Evolutionary conservation across 2,113 vertebrate genomes (phyloP).

Genomic region (Sardina pilchardus): DNA sequence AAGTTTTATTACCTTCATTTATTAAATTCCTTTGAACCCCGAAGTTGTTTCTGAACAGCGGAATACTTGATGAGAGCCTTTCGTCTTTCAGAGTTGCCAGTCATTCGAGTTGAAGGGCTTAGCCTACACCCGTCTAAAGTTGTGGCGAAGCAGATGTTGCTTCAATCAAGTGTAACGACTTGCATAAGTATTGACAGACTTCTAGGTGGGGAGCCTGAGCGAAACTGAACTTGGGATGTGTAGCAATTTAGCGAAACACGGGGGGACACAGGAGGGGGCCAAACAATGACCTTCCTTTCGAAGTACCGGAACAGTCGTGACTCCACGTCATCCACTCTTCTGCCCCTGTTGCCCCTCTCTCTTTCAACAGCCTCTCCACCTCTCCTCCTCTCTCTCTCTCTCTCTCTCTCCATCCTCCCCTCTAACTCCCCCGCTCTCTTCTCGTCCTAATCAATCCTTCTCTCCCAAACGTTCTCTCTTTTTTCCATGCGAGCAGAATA

Average conservation of each 20-base stretch:
- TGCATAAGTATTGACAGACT: not conserved
- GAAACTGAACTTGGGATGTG: not conserved
- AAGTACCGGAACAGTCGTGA: not conserved
- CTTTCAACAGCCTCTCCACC: not conserved
- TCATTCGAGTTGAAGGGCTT: not conserved
- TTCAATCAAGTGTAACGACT: not conserved
- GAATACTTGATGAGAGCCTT: not conserved
- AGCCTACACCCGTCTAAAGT: not conserved
- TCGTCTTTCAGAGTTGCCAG: not conserved
- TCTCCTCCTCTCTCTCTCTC: slow-evolving; percentile 32
- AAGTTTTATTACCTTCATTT: not conserved
- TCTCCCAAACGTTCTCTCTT: not conserved
- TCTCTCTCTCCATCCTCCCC: slow-evolving; percentile 14
- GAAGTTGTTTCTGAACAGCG: not conserved
- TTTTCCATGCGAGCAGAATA: not conserved
- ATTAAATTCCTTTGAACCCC: not conserved
- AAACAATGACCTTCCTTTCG: not conserved
- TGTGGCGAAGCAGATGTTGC: not conserved
- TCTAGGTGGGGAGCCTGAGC: not conserved
- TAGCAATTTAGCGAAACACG: slow-evolving; percentile 2
- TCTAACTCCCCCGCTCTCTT: not conserved
- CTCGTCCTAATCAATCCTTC: not conserved
- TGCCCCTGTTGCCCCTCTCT: not conserved
- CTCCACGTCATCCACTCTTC: not conserved
- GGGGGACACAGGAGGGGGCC: not conserved